Base-by-base conservation (phyloP, 2,797 vertebrate genomes). In the Sebastes hopkinsi region DNA sequence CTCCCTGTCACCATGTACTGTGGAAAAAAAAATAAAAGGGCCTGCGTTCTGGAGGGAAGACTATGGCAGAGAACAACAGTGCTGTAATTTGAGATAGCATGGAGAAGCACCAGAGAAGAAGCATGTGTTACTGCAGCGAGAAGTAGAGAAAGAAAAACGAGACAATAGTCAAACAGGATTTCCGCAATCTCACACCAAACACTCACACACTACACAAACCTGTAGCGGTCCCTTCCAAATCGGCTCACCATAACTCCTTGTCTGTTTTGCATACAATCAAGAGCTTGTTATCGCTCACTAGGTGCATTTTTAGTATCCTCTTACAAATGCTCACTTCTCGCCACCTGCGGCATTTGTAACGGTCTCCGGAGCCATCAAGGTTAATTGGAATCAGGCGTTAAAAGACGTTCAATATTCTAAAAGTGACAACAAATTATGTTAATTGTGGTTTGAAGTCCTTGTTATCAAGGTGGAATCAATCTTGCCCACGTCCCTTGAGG, bases 401-500 rank as follows among this genome's bases (percentile, higher is more conserved):
- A 92, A 90, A 90, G 89, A 88, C 76, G 79, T 83, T 89, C 85
- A 92, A 87, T 91, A 92, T 90, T 90, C 88, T 70, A 91, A 92
- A 92, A 91, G 90, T 92, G 92, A 93, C 92, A 94, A 91, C 91
- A 90, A 88, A 92, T 92, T 94, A 94, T 94, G 94, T 89, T 93
- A 94, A 94, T 94, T 79, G 82, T 66, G 78, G 81, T 90, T 85
- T 93, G 82, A 92, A 90, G 90, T 92, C 83, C 86, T 88, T 90
- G 89, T 94, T 93, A 91, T 92, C 91, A 89, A 92, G 91, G 90
- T 90, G 87, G 92, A 92, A 94, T 95, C 92, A 92, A 94, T 94
- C 93, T 92, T 67, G 84, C 69, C 86, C 38, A 61, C 52, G 75
- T 94, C 92, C 90, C 92, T 75, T 1, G 84, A 92, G 92, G 92